These are phyloP conservation scores for Alcis repandata DNA, from an alignment of 2,888 invertebrate species.

Conservation along the genomic window DNA sequence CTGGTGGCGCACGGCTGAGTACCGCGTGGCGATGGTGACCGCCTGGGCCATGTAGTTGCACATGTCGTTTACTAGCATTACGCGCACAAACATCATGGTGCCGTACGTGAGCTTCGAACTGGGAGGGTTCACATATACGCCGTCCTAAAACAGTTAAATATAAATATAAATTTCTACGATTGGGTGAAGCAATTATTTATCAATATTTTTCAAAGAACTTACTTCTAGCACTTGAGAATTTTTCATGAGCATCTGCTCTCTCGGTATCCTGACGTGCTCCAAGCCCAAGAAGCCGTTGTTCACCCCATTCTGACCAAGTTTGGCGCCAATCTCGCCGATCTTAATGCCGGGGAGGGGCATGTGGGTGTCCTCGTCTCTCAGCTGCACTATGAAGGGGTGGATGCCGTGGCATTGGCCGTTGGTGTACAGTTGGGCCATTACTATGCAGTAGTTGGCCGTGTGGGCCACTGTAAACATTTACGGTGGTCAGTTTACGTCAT, in stretches of 20 bases:
- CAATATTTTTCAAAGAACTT: constrained; percentile 37
- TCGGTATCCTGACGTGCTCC: constrained; percentile 94
- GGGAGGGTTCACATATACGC: constrained; percentile 94
- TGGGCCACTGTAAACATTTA: constrained; percentile 94
- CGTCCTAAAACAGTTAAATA: constrained; percentile 86
- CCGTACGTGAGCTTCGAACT: constrained; percentile 95
- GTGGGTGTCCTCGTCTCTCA: constrained; percentile 95
- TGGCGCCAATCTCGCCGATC: constrained; percentile 97
- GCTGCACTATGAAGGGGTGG: constrained; percentile 97
- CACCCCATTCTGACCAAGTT: constrained; percentile 95
- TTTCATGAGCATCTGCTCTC: constrained; percentile 97
- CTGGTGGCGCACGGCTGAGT: constrained; percentile 96
- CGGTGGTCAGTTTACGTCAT: too few species aligned
- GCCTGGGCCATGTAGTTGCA: constrained; percentile 93
- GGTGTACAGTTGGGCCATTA: constrained; percentile 96
- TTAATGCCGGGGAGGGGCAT: constrained; percentile 94
- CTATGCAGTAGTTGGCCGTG: constrained; percentile 96
- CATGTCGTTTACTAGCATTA: constrained; percentile 93
- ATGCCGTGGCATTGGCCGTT: constrained; percentile 94
- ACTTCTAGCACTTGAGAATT: constrained; percentile 93
- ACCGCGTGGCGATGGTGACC: constrained; percentile 95
- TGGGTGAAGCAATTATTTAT: too few species aligned
- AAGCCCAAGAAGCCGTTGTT: constrained; percentile 98
- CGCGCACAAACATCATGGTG: constrained; percentile 97
- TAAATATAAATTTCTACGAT: neutral